Evolutionary conservation across 2,113 vertebrate species (phyloP).

Genomic region (Tupaia tana): DNA sequence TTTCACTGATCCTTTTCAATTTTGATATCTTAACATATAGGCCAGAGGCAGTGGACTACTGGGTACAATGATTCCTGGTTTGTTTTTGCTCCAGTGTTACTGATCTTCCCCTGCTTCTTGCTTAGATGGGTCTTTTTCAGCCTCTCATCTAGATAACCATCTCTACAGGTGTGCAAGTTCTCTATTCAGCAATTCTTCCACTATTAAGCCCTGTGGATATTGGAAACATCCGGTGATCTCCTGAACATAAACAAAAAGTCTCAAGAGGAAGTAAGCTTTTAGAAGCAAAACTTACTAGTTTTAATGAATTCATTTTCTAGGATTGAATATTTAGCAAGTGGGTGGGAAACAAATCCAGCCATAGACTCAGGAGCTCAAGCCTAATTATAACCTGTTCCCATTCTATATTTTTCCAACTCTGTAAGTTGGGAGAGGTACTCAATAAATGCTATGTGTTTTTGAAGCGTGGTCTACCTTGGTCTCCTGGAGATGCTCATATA

Average conservation of each 20-base stretch:
- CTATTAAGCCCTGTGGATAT: conserved; percentile 35
- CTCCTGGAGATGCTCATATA: not conserved
- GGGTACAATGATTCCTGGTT: not conserved
- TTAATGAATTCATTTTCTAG: conserved; percentile 6
- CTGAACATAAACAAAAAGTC: not conserved
- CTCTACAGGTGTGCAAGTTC: conserved; percentile 15
- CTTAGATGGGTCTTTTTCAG: conserved; percentile 35
- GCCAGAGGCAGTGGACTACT: not conserved
- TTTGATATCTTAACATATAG: conserved; percentile 48
- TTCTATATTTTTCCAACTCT: conserved; percentile 11
- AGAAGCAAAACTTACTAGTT: not conserved
- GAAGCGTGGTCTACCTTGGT: not conserved
- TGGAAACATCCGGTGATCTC: not conserved
- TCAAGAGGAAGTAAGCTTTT: conserved; percentile 53
- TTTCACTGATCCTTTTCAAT: not conserved
- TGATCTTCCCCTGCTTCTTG: conserved; percentile 34
- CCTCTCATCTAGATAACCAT: conserved; percentile 46
- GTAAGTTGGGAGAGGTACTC: not conserved
- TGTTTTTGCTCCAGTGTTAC: not conserved
- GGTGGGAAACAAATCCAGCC: not conserved
- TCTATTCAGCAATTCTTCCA: conserved; percentile 50
- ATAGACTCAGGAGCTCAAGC: not conserved
- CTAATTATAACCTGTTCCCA: not conserved
- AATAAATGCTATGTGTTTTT: conserved; percentile 26
- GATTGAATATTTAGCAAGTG: not conserved